phyloP scores from a whole-genome alignment of 2,113 vertebrate genomes.

The Monarcha castaneiventris region DNA sequence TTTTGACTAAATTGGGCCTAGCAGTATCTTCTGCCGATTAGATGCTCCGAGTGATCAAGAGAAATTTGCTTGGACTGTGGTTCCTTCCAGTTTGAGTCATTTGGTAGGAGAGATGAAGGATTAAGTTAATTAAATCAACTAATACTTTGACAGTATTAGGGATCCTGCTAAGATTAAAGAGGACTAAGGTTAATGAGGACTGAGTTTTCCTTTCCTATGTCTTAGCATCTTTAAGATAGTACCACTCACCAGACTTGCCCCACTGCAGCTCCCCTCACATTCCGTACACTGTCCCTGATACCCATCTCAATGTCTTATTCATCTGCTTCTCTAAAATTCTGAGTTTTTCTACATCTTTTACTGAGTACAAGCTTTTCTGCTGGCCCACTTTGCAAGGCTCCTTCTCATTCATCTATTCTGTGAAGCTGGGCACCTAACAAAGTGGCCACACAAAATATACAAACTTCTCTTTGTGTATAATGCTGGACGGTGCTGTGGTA shows the following conservation, averaged over 20 bases:
- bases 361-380: neutral
- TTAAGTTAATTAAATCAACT: constrained; percentile 43
- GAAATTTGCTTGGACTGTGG: neutral
- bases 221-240: neutral
- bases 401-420: neutral
- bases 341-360: neutral
- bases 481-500: neutral
- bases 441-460: neutral
- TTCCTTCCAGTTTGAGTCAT: neutral
- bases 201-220: neutral
- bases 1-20: neutral
- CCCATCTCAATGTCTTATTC: rapidly evolving
- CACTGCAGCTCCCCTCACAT: neutral
- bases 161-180: neutral
- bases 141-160: neutral
- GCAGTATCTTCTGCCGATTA: neutral
- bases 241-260: neutral
- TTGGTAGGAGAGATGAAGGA: constrained; percentile 8
- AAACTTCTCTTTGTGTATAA: neutral
- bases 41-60: neutral
- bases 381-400: neutral
- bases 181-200: neutral
- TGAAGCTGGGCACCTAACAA: neutral
- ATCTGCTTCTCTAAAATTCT: neutral
- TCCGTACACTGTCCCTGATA: neutral